phyloP scores from a whole-genome alignment of 2,113 vertebrate genomes.

The Narcine bancroftii region DNA sequence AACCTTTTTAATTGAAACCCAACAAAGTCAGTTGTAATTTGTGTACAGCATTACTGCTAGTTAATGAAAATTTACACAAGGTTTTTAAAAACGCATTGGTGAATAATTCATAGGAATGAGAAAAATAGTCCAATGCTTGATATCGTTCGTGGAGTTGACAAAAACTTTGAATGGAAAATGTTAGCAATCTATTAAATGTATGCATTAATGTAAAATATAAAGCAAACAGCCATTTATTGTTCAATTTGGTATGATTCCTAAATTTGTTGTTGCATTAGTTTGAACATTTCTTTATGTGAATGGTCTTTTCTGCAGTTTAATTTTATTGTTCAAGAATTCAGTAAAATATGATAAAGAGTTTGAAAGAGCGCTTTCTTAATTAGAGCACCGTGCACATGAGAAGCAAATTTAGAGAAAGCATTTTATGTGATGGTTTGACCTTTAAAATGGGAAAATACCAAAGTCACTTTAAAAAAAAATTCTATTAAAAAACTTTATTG shows the following conservation, averaged over 20 bases:
- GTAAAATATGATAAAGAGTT: neutral
- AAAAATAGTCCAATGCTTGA: neutral
- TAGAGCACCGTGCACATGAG: neutral
- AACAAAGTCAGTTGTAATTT: neutral
- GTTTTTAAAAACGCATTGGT: neutral
- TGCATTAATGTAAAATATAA: conserved; percentile 18
- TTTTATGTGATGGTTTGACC: conserved; percentile 20
- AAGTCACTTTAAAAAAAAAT: conserved; percentile 7
- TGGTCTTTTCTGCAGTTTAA: conserved; percentile 8
- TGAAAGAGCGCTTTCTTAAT: neutral
- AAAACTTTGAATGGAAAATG: neutral
- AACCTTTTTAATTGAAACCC: neutral
- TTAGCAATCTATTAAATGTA: neutral
- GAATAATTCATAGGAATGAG: neutral
- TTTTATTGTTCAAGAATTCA: conserved; percentile 7
- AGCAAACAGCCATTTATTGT: neutral
- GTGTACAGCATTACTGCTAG: too few relatives aligned
- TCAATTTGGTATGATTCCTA: neutral
- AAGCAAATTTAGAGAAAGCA: neutral
- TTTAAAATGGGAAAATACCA: conserved; percentile 32
- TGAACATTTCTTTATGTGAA: neutral
- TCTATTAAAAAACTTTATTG: conserved; percentile 34
- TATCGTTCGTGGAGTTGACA: neutral
- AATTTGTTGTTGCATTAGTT: neutral
- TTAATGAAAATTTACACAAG: neutral